These are phyloP conservation scores for Lates japonicus DNA, from an alignment of 2,797 vertebrate species.

Conservation along the genomic window DNA sequence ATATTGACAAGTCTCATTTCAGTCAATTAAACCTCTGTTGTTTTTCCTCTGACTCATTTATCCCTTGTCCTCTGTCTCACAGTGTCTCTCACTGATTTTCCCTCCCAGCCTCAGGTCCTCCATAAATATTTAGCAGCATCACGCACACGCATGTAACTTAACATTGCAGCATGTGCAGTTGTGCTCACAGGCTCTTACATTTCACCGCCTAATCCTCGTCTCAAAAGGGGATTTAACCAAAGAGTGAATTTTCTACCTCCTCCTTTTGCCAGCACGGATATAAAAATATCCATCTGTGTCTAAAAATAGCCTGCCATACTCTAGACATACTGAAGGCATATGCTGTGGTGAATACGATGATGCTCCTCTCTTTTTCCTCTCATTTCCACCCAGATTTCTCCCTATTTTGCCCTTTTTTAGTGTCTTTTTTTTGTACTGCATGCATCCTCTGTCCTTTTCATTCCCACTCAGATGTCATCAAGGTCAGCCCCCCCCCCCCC, in stretches of 20 bases:
- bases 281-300: conserved; percentile 72
- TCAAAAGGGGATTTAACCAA: conserved; percentile 69
- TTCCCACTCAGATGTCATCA: conserved; percentile 30
- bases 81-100: conserved; percentile 35
- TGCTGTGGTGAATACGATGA: conserved; percentile 36
- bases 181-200: conserved; percentile 34
- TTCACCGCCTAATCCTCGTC: conserved; percentile 69
- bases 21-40: conserved; percentile 32
- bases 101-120: conserved; percentile 33
- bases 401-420: not conserved
- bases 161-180: conserved; percentile 14
- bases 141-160: not conserved
- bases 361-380: conserved; percentile 11
- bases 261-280: conserved; percentile 50
- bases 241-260: conserved; percentile 64
- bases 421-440: not conserved
- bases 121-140: conserved; percentile 62
- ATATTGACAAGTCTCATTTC: conserved; percentile 34
- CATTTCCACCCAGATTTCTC: conserved; percentile 7
- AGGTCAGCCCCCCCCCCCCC: conserved; percentile 42
- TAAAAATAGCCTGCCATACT: conserved; percentile 75
- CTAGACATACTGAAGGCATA: conserved; percentile 57
- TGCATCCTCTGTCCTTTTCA: conserved; percentile 4
- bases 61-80: conserved; percentile 14
- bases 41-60: conserved; percentile 44